These are phyloP conservation scores for Donacobius atricapilla DNA, from an alignment of 2,113 vertebrate species.

Conservation along the genomic window DNA sequence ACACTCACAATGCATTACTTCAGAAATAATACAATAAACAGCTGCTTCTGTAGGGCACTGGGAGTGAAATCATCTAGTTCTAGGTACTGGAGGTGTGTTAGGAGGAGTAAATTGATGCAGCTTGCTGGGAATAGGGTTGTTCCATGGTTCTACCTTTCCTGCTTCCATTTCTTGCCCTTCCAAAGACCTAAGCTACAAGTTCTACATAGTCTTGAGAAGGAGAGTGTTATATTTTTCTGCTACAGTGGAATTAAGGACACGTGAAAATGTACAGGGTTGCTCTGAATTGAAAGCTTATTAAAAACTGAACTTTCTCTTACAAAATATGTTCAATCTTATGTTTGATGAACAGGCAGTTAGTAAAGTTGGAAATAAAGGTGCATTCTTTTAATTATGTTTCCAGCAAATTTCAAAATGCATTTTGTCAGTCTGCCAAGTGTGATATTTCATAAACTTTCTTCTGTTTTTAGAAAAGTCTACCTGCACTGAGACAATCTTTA, in stretches of 20 bases:
- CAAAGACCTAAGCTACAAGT: not conserved
- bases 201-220: not conserved
- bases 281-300: not conserved
- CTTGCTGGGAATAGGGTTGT: not conserved
- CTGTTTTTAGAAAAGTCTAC: conserved; percentile 84
- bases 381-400: not conserved
- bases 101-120: not conserved
- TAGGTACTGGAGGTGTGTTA: not conserved
- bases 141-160: not conserved
- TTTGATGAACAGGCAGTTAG: not conserved
- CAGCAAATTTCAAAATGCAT: not conserved
- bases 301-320: not conserved
- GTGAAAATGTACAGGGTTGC: not conserved
- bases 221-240: not conserved
- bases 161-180: not conserved
- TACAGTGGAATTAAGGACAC: not conserved
- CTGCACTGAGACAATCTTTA: conserved; percentile 84
- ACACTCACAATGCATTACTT: not conserved
- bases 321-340: not conserved
- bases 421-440: not conserved
- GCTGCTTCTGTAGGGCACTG: not conserved
- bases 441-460: not conserved
- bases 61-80: not conserved
- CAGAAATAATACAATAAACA: not conserved
- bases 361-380: not conserved